Evolutionary conservation across 1,140 invertebrate species (phyloP).

Genomic region (Drosophila nebulosa): DNA sequence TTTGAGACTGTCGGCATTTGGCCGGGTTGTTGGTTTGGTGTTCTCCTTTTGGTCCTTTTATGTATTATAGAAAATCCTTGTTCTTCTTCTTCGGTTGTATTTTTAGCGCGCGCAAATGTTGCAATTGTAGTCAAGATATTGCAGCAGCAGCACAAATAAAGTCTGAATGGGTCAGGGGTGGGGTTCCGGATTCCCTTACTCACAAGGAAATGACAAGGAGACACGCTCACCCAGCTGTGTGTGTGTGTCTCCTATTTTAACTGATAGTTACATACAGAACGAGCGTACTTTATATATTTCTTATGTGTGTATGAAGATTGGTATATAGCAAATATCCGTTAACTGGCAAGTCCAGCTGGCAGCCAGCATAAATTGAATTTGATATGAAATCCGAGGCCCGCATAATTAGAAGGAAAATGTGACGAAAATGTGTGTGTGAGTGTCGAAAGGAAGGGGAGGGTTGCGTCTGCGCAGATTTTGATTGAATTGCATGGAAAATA

Average conservation of each 20-base stretch:
- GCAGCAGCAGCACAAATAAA: constrained; percentile 35
- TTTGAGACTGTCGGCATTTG: constrained; percentile 36
- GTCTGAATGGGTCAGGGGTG: background rate
- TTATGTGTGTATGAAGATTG: constrained; percentile 14
- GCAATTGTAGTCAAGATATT: constrained; percentile 60
- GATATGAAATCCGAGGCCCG: constrained; percentile 57
- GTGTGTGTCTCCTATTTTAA: background rate
- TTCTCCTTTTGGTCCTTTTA: constrained; percentile 7
- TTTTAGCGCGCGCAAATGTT: constrained; percentile 76
- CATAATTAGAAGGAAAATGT: constrained; percentile 61
- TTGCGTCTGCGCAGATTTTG: constrained; percentile 26
- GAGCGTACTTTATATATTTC: background rate
- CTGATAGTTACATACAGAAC: constrained; percentile 12
- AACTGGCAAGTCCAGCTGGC: constrained; percentile 56
- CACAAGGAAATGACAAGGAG: constrained; percentile 33
- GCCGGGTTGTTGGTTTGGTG: background rate
- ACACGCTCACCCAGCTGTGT: constrained; percentile 41
- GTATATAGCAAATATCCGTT: constrained; percentile 37
- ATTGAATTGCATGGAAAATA: constrained; percentile 47
- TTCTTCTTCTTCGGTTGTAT: constrained; percentile 12
- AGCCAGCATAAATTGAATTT: constrained; percentile 69
- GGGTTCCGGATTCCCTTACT: constrained; percentile 51
- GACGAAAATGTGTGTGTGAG: constrained; percentile 19
- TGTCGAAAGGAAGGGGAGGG: constrained; percentile 8
- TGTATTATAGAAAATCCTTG: constrained; percentile 41